Evolutionary conservation across 2,113 vertebrate genomes (phyloP).

Genomic region (Butastur rufipennis): DNA sequence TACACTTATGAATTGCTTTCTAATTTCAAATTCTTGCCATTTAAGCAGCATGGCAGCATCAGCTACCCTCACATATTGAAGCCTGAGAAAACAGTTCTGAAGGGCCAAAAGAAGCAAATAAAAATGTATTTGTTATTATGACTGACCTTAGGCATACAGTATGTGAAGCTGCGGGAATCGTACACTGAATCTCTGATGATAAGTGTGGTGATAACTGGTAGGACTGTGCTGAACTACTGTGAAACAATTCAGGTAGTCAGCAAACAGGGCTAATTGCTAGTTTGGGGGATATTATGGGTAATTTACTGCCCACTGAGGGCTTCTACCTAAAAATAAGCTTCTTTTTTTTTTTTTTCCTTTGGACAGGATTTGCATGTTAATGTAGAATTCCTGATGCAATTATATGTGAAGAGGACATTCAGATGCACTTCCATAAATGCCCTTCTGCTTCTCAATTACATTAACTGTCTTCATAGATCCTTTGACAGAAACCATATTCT

Average conservation of each 20-base stretch:
- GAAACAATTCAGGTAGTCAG: slow-evolving; percentile 65
- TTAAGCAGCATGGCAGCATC: not conserved
- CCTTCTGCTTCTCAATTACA: not conserved
- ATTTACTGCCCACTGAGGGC: slow-evolving; percentile 60
- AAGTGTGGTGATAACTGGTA: slow-evolving; percentile 57
- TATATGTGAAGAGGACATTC: slow-evolving; percentile 12
- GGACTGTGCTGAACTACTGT: slow-evolving; percentile 37
- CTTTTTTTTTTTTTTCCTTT: not conserved
- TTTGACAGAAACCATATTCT: slow-evolving; percentile 23
- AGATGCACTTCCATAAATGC: slow-evolving; percentile 30
- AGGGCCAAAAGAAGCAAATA: slow-evolving; percentile 18
- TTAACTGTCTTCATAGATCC: slow-evolving; percentile 8
- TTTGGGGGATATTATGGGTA: slow-evolving; percentile 62
- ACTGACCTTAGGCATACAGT: not conserved
- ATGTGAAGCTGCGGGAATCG: not conserved
- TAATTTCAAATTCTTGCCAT: not conserved
- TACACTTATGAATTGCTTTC: slow-evolving; percentile 3
- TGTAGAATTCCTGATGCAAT: slow-evolving; percentile 13
- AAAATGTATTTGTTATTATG: slow-evolving; percentile 34
- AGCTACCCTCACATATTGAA: not conserved
- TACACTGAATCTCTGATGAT: not conserved
- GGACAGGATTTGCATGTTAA: slow-evolving; percentile 50
- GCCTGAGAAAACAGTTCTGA: not conserved
- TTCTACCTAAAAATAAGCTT: slow-evolving; percentile 60
- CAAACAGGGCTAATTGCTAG: slow-evolving; percentile 64